Evolutionary conservation across 1,140 invertebrate genomes (phyloP).

Genomic region (Panagrolaimus sp.): DNA sequence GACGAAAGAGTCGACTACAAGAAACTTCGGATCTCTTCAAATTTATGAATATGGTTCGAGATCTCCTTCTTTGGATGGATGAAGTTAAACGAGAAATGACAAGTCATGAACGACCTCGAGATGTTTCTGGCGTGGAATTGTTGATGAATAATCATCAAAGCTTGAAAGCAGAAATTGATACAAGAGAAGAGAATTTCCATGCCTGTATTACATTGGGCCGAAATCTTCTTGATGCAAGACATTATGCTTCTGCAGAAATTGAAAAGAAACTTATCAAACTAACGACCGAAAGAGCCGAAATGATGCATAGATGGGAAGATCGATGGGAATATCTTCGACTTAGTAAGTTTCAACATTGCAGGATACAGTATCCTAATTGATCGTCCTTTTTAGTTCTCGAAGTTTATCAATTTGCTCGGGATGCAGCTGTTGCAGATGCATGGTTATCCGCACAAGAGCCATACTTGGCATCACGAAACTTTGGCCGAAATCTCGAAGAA

Average conservation of each 20-base stretch:
- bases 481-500: slow-evolving; percentile 79
- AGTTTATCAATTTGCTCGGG: slow-evolving; percentile 97
- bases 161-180: slow-evolving; percentile 96
- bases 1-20: slow-evolving; percentile 80
- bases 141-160: slow-evolving; percentile 98
- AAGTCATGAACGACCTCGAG: slow-evolving; percentile 91
- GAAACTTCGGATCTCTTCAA: slow-evolving; percentile 69
- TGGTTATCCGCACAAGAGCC: slow-evolving; percentile 98
- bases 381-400: slow-evolving; percentile 76
- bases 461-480: slow-evolving; percentile 88
- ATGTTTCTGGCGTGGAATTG: slow-evolving; percentile 72
- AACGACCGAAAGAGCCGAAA: slow-evolving; percentile 81
- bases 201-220: slow-evolving; percentile 89
- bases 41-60: slow-evolving; percentile 96
- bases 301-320: slow-evolving; percentile 70
- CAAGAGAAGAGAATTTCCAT: slow-evolving; percentile 91
- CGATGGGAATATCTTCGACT: slow-evolving; percentile 44
- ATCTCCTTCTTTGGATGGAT: slow-evolving; percentile 96
- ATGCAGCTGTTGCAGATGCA: slow-evolving; percentile 95
- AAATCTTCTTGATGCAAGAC: slow-evolving; percentile 74
- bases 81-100: slow-evolving; percentile 95
- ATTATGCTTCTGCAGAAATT: slow-evolving; percentile 84
- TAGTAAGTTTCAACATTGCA: slow-evolving; percentile 28
- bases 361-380: slow-evolving; percentile 24
- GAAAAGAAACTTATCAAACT: slow-evolving; percentile 85